Percentiles rank a stretch among this genome's conserved stretches.
Conservation (phyloP, 1,140 invertebrate genomes). For the Mizuhopecten yessoensis region DNA sequence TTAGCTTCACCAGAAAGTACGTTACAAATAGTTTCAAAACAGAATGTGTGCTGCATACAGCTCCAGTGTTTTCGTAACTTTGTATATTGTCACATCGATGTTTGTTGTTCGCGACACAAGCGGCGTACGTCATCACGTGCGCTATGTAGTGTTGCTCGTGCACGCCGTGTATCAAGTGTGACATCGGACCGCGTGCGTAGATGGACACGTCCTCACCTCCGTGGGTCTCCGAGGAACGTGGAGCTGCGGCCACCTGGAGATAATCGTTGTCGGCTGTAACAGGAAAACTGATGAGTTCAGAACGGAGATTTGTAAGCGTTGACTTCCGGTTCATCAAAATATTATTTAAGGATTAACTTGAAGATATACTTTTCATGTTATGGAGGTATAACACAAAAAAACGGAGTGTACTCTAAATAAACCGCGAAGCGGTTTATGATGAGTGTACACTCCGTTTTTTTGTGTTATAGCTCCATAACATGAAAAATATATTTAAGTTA, state of each 20-base stretch:
- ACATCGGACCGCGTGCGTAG: slow-evolving; percentile 88
- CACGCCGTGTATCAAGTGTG: slow-evolving; percentile 93
- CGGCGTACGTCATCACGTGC: slow-evolving; percentile 89
- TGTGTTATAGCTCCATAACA: too few species aligned
- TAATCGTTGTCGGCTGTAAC: slow-evolving; percentile 71
- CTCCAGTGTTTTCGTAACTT: neutral
- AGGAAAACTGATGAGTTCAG: neutral
- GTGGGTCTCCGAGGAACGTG: slow-evolving; percentile 84
- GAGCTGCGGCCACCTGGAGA: slow-evolving; percentile 86
- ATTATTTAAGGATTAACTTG: too few species aligned
- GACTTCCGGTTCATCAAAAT: too few species aligned
- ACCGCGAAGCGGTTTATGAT: too few species aligned
- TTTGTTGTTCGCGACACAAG: slow-evolving; percentile 80
- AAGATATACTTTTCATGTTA: too few species aligned
- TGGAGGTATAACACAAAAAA: too few species aligned
- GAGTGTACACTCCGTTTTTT: too few species aligned
- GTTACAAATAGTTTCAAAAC: neutral
- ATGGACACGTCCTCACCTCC: slow-evolving; percentile 82
- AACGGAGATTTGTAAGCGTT: too few species aligned
- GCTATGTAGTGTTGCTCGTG: slow-evolving; percentile 96
- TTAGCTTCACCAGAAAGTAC: neutral
- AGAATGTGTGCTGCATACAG: neutral
- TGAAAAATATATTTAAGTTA: too few species aligned
- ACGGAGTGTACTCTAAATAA: too few species aligned
- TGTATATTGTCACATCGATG: neutral